phyloP scores from a whole-genome alignment of 2,797 vertebrate species.

The Falco biarmicus region DNA sequence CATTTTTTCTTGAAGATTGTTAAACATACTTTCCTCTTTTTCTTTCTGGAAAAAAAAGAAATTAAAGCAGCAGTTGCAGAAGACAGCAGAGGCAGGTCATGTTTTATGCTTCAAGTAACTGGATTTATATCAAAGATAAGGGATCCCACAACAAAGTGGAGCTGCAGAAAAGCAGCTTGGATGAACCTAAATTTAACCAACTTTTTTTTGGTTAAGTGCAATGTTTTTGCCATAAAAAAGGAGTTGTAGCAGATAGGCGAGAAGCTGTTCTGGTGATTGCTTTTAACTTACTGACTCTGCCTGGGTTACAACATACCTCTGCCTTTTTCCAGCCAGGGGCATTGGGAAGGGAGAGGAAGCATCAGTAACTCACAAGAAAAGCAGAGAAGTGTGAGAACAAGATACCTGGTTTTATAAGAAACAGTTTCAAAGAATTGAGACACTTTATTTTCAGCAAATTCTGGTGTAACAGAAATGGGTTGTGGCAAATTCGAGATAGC shows the following conservation, averaged over 20 bases:
- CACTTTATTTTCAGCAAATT: not conserved
- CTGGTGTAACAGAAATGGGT: not conserved
- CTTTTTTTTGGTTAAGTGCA: not conserved
- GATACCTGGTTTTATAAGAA: not conserved
- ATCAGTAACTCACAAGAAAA: not conserved
- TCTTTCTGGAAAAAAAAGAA: not conserved
- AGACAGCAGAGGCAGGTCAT: not conserved
- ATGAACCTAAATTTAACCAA: not conserved
- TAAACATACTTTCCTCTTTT: not conserved
- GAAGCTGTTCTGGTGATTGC: not conserved
- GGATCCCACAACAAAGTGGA: not conserved
- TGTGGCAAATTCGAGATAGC: not conserved
- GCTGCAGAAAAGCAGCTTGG: not conserved
- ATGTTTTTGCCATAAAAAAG: not conserved
- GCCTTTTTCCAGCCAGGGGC: not conserved
- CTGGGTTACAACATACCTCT: not conserved
- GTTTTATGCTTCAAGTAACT: not conserved
- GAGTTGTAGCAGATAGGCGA: not conserved
- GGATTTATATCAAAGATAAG: not conserved
- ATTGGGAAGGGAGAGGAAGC: not conserved
- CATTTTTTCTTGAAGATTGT: not conserved
- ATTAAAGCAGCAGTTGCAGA: not conserved
- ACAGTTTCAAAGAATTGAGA: not conserved
- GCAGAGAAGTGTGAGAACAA: not conserved
- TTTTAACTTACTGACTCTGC: not conserved